Conservation (phyloP, 2,888 invertebrate species). For the Lepetodrilus schrolli region DNA sequence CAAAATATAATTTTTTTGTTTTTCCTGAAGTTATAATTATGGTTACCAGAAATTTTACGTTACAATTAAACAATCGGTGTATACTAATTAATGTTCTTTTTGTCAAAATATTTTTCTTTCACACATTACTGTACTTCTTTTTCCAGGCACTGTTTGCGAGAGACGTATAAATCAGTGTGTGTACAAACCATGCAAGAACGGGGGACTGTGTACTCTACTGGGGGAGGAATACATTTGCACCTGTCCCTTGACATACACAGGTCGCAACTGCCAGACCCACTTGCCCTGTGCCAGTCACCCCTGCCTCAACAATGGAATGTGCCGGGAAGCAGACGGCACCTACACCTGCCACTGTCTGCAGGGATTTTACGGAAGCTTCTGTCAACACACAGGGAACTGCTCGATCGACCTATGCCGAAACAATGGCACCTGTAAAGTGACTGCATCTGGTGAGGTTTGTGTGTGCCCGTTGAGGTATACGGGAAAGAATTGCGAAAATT, state of each 20-base stretch:
- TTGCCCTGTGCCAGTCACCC: slow-evolving; percentile 56
- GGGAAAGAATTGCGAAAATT: slow-evolving; percentile 42
- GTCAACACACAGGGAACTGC: slow-evolving; percentile 33
- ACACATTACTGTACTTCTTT: too few species aligned
- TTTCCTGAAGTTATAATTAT: too few species aligned
- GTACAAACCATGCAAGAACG: slow-evolving; percentile 40
- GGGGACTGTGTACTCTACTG: slow-evolving; percentile 47
- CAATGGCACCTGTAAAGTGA: slow-evolving; percentile 34
- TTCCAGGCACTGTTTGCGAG: slow-evolving; percentile 49
- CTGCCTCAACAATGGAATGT: slow-evolving; percentile 58
- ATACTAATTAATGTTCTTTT: too few species aligned
- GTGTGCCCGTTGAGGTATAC: slow-evolving; percentile 40
- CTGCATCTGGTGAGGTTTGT: slow-evolving; percentile 31
- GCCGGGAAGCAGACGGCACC: slow-evolving; percentile 36
- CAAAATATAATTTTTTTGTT: too few species aligned
- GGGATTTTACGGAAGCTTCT: slow-evolving; percentile 33
- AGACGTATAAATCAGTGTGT: slow-evolving; percentile 44
- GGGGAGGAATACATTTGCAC: slow-evolving; percentile 47
- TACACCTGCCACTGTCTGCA: slow-evolving; percentile 41
- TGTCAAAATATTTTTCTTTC: too few species aligned
- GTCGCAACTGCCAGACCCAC: slow-evolving; percentile 46
- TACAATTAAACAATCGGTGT: too few species aligned
- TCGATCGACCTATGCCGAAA: slow-evolving; percentile 17
- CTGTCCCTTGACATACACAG: slow-evolving; percentile 50
- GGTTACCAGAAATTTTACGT: too few species aligned